Percentiles rank a stretch among this genome's conserved stretches.
Evolutionary conservation across 2,888 invertebrate genomes (phyloP).

Genomic region (Cyclophora albipunctata): DNA sequence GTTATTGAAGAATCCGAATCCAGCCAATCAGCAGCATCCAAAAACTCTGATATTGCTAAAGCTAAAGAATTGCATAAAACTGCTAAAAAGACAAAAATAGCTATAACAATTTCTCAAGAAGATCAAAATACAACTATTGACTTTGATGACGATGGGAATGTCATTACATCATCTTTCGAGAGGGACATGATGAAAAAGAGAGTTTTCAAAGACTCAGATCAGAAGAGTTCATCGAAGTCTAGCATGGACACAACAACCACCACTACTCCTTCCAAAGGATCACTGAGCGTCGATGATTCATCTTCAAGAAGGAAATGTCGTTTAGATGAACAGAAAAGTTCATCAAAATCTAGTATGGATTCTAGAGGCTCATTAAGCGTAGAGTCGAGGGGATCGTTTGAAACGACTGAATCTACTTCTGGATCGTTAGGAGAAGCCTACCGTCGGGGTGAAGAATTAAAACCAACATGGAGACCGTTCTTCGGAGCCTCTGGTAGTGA

Average conservation of each 20-base stretch:
- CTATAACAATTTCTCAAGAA: conserved; percentile 72
- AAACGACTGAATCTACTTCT: conserved; percentile 83
- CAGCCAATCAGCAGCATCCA: conserved; percentile 73
- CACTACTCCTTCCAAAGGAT: conserved; percentile 67
- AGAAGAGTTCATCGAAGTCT: conserved; percentile 76
- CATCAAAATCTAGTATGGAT: conserved; percentile 79
- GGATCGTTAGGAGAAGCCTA: conserved; percentile 83
- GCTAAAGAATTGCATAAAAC: conserved; percentile 68
- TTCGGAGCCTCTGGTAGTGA: conserved; percentile 85
- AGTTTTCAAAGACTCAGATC: conserved; percentile 60
- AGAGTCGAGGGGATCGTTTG: conserved; percentile 82
- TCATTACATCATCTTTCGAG: conserved; percentile 64
- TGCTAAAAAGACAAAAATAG: conserved; percentile 69
- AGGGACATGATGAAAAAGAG: conserved; percentile 60
- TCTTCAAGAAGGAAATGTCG: conserved; percentile 61
- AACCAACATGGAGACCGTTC: conserved; percentile 88
- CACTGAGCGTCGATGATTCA: conserved; percentile 69
- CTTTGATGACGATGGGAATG: conserved; percentile 69
- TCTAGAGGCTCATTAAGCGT: conserved; percentile 79
- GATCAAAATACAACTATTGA: conserved; percentile 71
- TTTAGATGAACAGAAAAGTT: conserved; percentile 70
- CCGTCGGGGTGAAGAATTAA: conserved; percentile 81
- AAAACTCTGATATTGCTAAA: conserved; percentile 43
- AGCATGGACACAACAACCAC: conserved; percentile 73
- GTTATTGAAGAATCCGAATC: conserved; percentile 76